phyloP scores from a whole-genome alignment of 2,888 invertebrate species.

The Brachyptera putata region DNA sequence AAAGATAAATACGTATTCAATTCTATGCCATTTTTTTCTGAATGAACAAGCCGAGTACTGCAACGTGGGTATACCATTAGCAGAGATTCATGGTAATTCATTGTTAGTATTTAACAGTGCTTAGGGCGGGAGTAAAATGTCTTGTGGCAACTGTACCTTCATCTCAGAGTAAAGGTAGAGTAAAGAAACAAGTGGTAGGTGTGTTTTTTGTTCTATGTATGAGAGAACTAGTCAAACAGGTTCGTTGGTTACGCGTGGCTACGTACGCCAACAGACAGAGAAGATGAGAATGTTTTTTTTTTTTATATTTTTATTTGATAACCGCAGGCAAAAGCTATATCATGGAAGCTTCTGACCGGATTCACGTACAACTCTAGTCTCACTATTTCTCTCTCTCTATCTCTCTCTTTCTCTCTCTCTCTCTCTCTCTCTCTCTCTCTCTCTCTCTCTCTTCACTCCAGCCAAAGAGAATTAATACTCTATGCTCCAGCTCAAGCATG shows the following conservation, averaged over 20 bases:
- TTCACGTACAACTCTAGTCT: constrained; percentile 1
- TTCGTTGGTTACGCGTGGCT: constrained; percentile 20
- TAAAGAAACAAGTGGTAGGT: constrained; percentile 20
- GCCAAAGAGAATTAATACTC: no score
- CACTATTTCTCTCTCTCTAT: no score
- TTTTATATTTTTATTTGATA: constrained; percentile 5
- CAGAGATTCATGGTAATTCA: neutral
- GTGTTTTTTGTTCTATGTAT: neutral
- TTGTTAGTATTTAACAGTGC: neutral
- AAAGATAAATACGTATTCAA: neutral
- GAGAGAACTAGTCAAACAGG: constrained; percentile 6
- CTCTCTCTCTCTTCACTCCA: no score
- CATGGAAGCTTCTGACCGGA: constrained; percentile 6
- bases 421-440: neutral
- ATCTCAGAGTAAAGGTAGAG: neutral
- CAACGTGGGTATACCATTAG: neutral
- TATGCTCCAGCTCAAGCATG: no score
- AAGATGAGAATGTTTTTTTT: constrained; percentile 2
- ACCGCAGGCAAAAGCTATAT: constrained; percentile 8
- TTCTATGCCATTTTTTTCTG: neutral
- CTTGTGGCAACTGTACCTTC: neutral
- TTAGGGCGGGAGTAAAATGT: neutral
- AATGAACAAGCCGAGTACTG: neutral
- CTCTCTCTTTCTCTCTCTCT: neutral
- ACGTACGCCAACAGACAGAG: constrained; percentile 22